Conservation (phyloP, 2,113 vertebrate species). For the Fregata magnificens region DNA sequence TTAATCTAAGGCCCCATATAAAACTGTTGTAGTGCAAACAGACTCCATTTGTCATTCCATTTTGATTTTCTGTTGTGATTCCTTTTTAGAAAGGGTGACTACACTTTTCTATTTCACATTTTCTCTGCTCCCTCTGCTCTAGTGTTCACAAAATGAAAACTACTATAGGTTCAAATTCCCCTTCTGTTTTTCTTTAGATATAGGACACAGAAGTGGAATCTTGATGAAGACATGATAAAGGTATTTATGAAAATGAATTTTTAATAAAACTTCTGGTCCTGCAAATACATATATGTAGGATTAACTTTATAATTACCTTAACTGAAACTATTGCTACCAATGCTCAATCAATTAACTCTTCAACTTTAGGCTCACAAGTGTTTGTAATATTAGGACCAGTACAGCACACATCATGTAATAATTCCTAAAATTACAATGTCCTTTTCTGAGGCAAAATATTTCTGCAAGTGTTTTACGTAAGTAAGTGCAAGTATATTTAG, state of each 20-base stretch:
- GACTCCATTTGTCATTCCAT: neutral
- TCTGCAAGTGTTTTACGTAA: neutral
- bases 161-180: accelerated
- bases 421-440: neutral
- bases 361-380: neutral
- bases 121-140: neutral
- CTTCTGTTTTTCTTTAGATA: neutral
- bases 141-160: neutral
- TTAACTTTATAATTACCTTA: neutral
- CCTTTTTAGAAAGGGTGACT: neutral
- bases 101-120: neutral
- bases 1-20: neutral
- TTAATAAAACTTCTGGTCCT: neutral
- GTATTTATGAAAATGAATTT: neutral
- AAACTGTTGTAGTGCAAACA: neutral
- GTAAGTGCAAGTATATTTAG: no score
- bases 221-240: neutral
- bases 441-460: neutral
- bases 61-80: neutral
- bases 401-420: neutral
- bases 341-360: neutral
- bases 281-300: neutral
- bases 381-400: neutral
- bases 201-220: neutral
- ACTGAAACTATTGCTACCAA: neutral